phyloP scores from a whole-genome alignment of 2,888 invertebrate species.

The Zaprionus lineosus region DNA sequence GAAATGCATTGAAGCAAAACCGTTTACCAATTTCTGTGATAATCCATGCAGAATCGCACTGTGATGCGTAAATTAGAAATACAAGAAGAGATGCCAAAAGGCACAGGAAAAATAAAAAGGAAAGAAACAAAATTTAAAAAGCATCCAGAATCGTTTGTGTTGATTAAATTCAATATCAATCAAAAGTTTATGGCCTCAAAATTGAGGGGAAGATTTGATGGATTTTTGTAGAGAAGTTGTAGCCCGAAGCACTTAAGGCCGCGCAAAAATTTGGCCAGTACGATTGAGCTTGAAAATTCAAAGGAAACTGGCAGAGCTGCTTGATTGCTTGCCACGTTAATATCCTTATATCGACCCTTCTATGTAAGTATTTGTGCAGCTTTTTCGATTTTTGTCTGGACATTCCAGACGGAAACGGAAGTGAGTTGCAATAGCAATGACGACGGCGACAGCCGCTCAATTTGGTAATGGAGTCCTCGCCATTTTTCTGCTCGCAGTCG shows the following conservation, averaged over 20 bases:
- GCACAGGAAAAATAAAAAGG: conserved; percentile 1
- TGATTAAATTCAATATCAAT: conserved; percentile 79
- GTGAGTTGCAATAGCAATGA: conserved; percentile 60
- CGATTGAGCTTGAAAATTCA: conserved; percentile 38
- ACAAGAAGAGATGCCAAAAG: conserved; percentile 46
- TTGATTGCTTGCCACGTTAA: conserved; percentile 77
- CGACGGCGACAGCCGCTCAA: conserved; percentile 69
- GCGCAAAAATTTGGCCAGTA: conserved; percentile 1
- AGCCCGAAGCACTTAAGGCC: conserved; percentile 46
- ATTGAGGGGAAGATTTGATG: conserved; percentile 70
- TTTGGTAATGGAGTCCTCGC: conserved; percentile 75
- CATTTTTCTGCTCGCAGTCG: conserved; percentile 32
- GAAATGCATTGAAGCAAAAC: conserved; percentile 74
- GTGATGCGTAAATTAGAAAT: conserved; percentile 76
- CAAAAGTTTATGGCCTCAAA: conserved; percentile 79
- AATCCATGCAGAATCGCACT: conserved; percentile 74
- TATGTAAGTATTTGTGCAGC: conserved; percentile 67
- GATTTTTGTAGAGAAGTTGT: conserved; percentile 62
- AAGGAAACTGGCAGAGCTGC: conserved; percentile 62
- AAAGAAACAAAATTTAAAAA: conserved; percentile 14
- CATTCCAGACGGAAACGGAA: conserved; percentile 75
- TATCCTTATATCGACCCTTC: conserved; percentile 54
- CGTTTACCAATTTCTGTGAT: conserved; percentile 78
- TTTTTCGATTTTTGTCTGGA: conserved; percentile 50
- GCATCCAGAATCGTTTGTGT: conserved; percentile 60